These are phyloP conservation scores for Catamblyrhynchus diadema DNA, from an alignment of 2,797 vertebrate genomes.

Conservation along the genomic window DNA sequence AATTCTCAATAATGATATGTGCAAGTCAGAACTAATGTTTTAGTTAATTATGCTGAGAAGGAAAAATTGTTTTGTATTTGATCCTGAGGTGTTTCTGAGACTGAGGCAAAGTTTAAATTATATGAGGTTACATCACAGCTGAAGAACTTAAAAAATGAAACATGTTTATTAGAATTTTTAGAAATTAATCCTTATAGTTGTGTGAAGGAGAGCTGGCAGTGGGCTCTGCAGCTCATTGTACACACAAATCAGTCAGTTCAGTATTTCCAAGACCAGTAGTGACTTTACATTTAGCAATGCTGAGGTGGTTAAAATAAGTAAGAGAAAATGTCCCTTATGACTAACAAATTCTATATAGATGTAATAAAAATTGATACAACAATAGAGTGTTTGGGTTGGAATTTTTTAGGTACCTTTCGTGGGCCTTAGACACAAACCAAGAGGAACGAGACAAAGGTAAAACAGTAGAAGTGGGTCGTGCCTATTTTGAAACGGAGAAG, in stretches of 20 bases:
- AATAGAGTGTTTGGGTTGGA: neutral
- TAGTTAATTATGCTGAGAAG: neutral
- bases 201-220: neutral
- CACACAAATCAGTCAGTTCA: neutral
- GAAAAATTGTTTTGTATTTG: neutral
- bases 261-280: neutral
- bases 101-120: neutral
- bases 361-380: neutral
- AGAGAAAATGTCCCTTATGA: neutral
- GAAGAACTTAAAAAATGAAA: neutral
- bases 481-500: constrained; percentile 97
- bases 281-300: neutral
- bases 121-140: neutral
- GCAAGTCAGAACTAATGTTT: neutral
- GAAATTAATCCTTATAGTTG: neutral
- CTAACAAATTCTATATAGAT: neutral
- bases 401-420: constrained; percentile 90
- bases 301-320: neutral
- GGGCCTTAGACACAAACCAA: constrained; percentile 98
- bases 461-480: constrained; percentile 95
- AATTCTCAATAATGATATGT: neutral
- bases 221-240: neutral
- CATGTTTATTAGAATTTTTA: neutral
- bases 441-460: constrained; percentile 98
- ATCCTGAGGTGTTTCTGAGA: neutral